Base-by-base conservation (phyloP, 2,888 invertebrate species). In the Campaea margaritaria region DNA sequence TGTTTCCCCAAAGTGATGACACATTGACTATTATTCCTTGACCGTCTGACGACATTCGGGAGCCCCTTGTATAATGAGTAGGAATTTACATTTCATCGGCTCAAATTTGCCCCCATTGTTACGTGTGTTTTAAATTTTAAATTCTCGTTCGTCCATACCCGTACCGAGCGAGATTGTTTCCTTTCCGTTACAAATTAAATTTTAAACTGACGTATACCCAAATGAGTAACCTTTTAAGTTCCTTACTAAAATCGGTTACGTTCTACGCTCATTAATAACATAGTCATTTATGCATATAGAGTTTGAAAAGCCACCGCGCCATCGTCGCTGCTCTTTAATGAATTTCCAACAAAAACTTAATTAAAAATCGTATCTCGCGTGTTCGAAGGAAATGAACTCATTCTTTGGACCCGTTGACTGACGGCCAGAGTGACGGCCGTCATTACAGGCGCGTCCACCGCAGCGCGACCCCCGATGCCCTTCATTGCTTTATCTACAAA, bases 331-430 rank as follows among this genome's bases (percentile, higher is more conserved):
- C 80, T 82, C 78, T 85, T 86, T 90, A 90, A 91, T 91, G 90
- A 89, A 86, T 89, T 92, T 91, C 87, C 86, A 91, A 90, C 91
- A 91, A 91, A 92, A 91, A 91, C 91, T 90, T 92, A 92, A 92
- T 92, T 92, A 91, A 92, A 92, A 91, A 91, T 87, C 85, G 89
- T 91, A 90, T 91, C 91, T 90, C 85, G 83, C 85, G 84, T 87
- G 89, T 86, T 87, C 87, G 86, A 87, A 91, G 91, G 91, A 92
- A 92, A 92, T 92, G 91, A 92, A 91, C 91, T 91, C 91, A 91
- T 92, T 91, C 90, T 87, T 86, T 76, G 87, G 81, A 83, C 82
- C 78, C 83, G 82, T 77, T 88, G 90, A 90, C 82, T 91, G 91
- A 91, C 91, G 89, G 86, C 65, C 72, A 75, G 83, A 86, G 82